Conservation (phyloP, 2,888 invertebrate genomes). For the Neoaliturus tenellus region DNA sequence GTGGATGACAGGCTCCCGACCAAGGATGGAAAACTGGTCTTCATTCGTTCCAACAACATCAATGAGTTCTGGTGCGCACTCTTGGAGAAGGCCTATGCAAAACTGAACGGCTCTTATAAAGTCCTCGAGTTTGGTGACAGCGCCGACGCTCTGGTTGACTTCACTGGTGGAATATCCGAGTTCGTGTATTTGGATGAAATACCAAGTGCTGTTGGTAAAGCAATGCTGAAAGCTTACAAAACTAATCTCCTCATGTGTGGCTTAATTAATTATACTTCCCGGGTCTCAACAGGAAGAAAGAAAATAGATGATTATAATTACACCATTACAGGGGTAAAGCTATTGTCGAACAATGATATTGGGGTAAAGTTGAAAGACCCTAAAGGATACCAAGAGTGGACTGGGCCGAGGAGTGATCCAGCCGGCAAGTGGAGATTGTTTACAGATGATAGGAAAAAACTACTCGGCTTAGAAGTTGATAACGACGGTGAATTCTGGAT, state of each 20-base stretch:
- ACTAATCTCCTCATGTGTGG: neutral
- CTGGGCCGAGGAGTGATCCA: neutral
- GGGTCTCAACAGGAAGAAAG: no score
- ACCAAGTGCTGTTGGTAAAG: neutral
- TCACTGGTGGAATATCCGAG: neutral
- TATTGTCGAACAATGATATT: neutral
- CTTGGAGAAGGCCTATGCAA: neutral
- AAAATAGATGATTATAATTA: neutral
- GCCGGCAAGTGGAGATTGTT: neutral
- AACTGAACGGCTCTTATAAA: neutral
- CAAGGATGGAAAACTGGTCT: neutral
- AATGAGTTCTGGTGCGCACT: constrained; percentile 2
- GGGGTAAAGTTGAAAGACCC: neutral
- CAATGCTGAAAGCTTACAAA: neutral
- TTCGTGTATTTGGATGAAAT: neutral
- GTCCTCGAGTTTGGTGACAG: neutral
- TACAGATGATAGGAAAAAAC: neutral
- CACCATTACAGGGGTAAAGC: neutral
- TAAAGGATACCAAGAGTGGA: neutral
- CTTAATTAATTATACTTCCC: no score
- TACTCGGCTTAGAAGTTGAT: neutral
- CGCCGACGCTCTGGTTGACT: neutral
- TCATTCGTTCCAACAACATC: neutral
- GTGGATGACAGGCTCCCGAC: constrained; percentile 24
- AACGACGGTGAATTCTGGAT: neutral